A percentile compares a stretch with the other conserved stretches of the same genome.
These are phyloP conservation scores for Bufo gargarizans DNA, from an alignment of 2,113 vertebrate species.

Conservation along the genomic window DNA sequence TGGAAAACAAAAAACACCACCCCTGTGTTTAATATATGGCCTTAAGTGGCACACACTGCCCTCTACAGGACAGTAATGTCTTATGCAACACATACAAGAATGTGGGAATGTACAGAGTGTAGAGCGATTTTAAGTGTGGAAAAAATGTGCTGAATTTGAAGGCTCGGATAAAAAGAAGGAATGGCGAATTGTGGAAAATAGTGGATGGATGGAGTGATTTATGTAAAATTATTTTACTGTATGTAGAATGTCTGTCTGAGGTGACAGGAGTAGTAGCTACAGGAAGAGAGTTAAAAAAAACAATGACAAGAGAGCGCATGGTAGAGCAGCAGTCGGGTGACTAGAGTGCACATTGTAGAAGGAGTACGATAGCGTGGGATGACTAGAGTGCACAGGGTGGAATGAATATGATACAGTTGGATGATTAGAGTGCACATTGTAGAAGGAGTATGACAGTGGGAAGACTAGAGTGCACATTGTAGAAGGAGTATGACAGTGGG, in stretches of 20 bases:
- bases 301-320: background rate
- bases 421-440: background rate
- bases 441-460: background rate
- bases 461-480: background rate
- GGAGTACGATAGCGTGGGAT: no score
- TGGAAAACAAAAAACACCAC: background rate
- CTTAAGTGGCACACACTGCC: background rate
- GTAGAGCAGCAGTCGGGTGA: background rate
- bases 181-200: no score
- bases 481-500: background rate
- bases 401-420: no score
- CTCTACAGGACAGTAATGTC: background rate
- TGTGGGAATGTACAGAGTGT: background rate
- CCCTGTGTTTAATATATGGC: background rate
- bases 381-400: no score
- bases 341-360: no score
- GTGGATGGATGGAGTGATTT: no score
- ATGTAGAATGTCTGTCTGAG: background rate
- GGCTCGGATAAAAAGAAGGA: no score
- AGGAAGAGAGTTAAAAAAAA: no score
- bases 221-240: no score
- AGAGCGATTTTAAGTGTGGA: background rate
- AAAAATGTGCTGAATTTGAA: background rate
- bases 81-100: background rate
- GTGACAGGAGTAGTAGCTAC: background rate